Evolutionary conservation across 2,888 invertebrate genomes (phyloP), one percentile per base, ranked within the genome.

Genomic region (Agrochola circellaris): DNA sequence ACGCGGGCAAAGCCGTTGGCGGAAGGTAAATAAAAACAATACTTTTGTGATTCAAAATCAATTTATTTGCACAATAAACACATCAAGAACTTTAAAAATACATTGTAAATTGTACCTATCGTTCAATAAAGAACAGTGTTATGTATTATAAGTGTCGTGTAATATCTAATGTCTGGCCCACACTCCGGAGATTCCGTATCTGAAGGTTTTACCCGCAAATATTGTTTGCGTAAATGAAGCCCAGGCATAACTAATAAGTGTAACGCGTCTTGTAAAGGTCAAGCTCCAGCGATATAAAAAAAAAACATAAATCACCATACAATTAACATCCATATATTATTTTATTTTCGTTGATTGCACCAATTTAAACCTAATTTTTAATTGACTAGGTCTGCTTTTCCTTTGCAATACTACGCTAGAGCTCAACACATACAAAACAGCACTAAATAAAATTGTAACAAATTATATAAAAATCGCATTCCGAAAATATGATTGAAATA

Each of bases 1-100:
- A 11, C 9, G 9, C 9, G 1, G 9, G 42, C 11, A 11, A 9
- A 42, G 11, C 42, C 2, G 42, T 9, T 9, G 42, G 9, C 42
- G 42, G 42, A 42, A 42, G 8, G 13, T 23, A 66, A 71, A 75
- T 72, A 56, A 75, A 72, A 85, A 77, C 73, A n/a, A 56, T 15
- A 20, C 0, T 17, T 30, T 42, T 54, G 30, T 73, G 71, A 85
- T 88, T 89, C 60, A 83, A 87, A 87, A 89, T 87, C 85, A 86
- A 84, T 90, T 91, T 92, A 91, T 89, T 84, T 90, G 84, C 88
- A 90, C 83, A 89, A 88, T 89, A 87, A 89, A 90, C 83, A 90
- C 83, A 83, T 84, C 75, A 83, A 84, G 82, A 86, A 87, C 78
- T 86, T 87, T 79, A 85, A 83, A 83, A 84, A 81, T 88, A 88